These are phyloP conservation scores for Pontoporia blainvillei DNA, from an alignment of 2,113 vertebrate genomes.

Conservation along the genomic window DNA sequence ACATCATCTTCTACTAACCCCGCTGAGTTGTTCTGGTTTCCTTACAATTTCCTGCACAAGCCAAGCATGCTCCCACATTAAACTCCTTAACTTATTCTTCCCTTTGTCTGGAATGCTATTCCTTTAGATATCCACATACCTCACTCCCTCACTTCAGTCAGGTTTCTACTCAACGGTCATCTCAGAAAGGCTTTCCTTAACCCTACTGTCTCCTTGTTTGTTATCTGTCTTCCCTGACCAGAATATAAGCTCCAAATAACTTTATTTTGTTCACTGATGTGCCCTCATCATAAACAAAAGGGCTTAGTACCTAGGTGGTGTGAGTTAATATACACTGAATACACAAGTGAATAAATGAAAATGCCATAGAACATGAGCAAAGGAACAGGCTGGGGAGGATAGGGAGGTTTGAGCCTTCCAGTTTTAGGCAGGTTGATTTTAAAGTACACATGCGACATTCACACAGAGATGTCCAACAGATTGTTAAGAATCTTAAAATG, in stretches of 20 bases:
- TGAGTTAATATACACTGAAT: background rate
- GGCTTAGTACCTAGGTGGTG: background rate
- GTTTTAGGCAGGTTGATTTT: background rate
- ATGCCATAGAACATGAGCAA: background rate
- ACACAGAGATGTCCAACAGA: background rate
- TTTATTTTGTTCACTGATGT: background rate
- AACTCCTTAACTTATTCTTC: background rate
- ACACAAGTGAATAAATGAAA: background rate
- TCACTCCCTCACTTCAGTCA: background rate
- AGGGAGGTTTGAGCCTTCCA: background rate
- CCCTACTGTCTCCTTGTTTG: background rate
- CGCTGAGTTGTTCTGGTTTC: background rate
- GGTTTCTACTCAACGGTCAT: background rate
- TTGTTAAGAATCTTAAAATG: background rate
- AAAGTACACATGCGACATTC: background rate
- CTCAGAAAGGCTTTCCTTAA: background rate
- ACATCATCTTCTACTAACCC: background rate
- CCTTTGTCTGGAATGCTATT: background rate
- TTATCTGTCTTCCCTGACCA: background rate
- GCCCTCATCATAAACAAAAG: background rate
- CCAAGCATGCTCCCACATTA: background rate
- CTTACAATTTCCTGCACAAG: background rate
- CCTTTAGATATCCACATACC: background rate
- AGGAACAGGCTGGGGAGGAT: background rate
- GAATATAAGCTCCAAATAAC: background rate